These are phyloP conservation scores for Syritta pipiens DNA, from an alignment of 2,888 invertebrate genomes.

Conservation along the genomic window DNA sequence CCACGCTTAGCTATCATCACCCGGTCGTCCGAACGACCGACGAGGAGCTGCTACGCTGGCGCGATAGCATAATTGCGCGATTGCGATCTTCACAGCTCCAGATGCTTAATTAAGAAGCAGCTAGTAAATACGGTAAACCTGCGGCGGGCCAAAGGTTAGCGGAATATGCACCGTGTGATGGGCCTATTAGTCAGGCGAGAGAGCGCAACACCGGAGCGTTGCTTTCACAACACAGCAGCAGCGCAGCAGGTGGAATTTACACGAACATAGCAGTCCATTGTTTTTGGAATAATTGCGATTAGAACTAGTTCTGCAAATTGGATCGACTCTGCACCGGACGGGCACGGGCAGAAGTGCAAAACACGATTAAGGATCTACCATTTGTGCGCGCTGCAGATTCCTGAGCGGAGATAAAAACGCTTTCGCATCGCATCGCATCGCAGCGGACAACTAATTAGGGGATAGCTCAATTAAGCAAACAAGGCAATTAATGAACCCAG, in stretches of 20 bases:
- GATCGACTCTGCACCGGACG: constrained; percentile 60
- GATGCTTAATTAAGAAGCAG: constrained; percentile 68
- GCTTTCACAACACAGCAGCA: constrained; percentile 16
- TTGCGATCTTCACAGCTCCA: constrained; percentile 69
- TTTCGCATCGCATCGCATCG: too few species aligned
- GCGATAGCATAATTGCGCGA: constrained; percentile 66
- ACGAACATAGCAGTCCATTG: constrained; percentile 64
- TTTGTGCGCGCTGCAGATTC: constrained; percentile 48
- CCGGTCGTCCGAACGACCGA: not conserved
- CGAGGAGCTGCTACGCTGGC: constrained; percentile 39
- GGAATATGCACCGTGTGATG: constrained; percentile 56
- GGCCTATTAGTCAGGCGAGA: constrained; percentile 63
- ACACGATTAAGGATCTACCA: constrained; percentile 60
- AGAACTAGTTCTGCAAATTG: constrained; percentile 69
- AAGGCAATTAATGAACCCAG: constrained; percentile 71
- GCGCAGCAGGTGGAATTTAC: constrained; percentile 61
- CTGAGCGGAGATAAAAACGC: constrained; percentile 61
- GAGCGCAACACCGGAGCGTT: constrained; percentile 7
- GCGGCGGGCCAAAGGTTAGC: constrained; percentile 65
- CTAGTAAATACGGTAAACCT: constrained; percentile 63
- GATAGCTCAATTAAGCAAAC: constrained; percentile 74
- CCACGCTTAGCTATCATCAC: constrained; percentile 49
- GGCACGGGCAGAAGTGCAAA: constrained; percentile 10
- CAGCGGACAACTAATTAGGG: constrained; percentile 72
- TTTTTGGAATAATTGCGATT: constrained; percentile 69